A percentile compares a stretch with the other conserved stretches of the same genome.
Conservation (phyloP, 1,140 invertebrate genomes). For the Proctacanthus coquilletti region DNA sequence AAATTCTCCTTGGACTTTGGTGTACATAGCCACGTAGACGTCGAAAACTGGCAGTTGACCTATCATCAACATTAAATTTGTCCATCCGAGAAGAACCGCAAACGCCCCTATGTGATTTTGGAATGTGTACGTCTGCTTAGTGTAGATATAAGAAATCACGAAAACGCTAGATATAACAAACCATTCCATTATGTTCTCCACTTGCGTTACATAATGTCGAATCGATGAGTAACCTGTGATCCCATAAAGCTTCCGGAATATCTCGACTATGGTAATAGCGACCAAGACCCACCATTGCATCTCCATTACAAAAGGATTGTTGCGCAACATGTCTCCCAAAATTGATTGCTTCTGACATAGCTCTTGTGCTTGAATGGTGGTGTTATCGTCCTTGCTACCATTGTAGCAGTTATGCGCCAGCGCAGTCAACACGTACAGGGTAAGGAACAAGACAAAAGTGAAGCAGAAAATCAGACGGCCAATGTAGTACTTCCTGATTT, state of each 20-base stretch:
- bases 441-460: conserved; percentile 60
- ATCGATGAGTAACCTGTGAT: conserved; percentile 59
- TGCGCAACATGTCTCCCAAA: conserved; percentile 49
- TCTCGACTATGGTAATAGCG: conserved; percentile 56
- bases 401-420: conserved; percentile 66
- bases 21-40: conserved; percentile 76
- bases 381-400: conserved; percentile 49
- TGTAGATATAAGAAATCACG: conserved; percentile 61
- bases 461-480: conserved; percentile 62
- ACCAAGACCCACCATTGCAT: conserved; percentile 63
- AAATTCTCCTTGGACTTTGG: conserved; percentile 69
- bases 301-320: conserved; percentile 54
- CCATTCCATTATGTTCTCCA: conserved; percentile 74
- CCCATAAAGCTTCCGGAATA: conserved; percentile 57
- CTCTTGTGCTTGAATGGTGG: conserved; percentile 48
- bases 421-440: conserved; percentile 57
- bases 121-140: conserved; percentile 59
- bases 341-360: conserved; percentile 58
- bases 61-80: conserved; percentile 74
- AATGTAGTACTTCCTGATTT: conserved; percentile 75
- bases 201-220: conserved; percentile 60
- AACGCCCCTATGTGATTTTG: conserved; percentile 58
- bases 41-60: conserved; percentile 71
- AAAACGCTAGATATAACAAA: conserved; percentile 68
- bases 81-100: conserved; percentile 69